Percentiles rank a stretch among this genome's conserved stretches.
Evolutionary conservation across 53 echinoderm and acorn worm species (phyloP).

Genomic region (Paelopatides confundens): DNA sequence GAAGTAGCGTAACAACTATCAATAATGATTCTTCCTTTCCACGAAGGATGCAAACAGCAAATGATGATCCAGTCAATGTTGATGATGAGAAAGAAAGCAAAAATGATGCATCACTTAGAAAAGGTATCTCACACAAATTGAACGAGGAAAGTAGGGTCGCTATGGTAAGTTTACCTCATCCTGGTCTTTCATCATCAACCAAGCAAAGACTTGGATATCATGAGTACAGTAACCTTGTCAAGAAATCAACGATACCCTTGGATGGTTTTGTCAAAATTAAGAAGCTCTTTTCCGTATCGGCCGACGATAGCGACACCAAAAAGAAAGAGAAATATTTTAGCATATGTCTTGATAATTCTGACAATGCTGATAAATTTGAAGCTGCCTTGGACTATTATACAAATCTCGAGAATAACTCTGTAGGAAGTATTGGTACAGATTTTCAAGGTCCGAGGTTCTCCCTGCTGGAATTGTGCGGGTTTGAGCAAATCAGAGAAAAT

Average conservation of each 20-base stretch:
- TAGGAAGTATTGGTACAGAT: neutral
- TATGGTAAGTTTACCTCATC: neutral
- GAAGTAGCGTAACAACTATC: no score
- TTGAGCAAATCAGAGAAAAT: neutral
- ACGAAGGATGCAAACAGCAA: no score
- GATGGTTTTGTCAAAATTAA: neutral
- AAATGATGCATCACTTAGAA: no score
- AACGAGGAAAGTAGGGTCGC: neutral
- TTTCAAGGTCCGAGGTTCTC: neutral
- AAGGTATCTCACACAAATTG: no score
- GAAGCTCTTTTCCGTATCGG: neutral
- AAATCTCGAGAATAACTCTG: neutral
- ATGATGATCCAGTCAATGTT: no score
- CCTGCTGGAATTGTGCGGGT: neutral
- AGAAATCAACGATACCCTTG: neutral
- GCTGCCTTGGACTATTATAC: conserved; percentile 16
- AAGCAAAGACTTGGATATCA: conserved; percentile 13
- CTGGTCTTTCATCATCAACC: neutral
- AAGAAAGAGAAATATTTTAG: conserved; percentile 20
- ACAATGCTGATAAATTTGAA: conserved; percentile 14
- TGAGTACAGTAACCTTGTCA: neutral
- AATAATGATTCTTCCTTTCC: no score
- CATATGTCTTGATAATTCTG: neutral
- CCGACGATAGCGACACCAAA: neutral
- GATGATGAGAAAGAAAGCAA: no score